Percentiles rank a stretch among this genome's conserved stretches.
Conservation (phyloP, 2,113 vertebrate species). For the Lasiurus cinereus region DNA sequence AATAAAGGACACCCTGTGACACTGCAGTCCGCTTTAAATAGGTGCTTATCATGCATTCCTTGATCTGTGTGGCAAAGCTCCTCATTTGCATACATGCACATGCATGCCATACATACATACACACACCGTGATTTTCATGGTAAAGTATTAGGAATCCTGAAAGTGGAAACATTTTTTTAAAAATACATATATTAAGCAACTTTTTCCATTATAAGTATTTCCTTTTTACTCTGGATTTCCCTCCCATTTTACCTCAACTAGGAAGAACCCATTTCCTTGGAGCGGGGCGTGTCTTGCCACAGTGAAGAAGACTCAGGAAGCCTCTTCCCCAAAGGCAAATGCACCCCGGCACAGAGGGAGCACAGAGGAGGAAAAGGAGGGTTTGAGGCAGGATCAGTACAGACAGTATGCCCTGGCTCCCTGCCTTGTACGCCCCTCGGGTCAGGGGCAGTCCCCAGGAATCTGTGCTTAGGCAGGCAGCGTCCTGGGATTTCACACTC, state of each 20-base stretch:
- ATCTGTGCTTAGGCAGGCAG: neutral
- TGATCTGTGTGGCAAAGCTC: neutral
- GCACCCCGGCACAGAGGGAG: neutral
- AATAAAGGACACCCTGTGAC: slow-evolving; percentile 22
- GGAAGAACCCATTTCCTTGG: neutral
- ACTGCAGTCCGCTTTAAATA: slow-evolving; percentile 33
- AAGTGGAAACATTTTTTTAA: slow-evolving; percentile 36
- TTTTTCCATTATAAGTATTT: slow-evolving; percentile 29
- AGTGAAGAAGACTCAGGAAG: neutral
- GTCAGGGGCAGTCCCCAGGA: neutral
- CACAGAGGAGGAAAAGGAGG: neutral
- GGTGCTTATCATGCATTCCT: neutral
- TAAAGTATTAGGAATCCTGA: neutral
- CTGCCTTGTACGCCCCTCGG: neutral
- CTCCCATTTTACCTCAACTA: neutral
- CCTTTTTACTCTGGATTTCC: neutral
- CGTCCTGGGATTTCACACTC: neutral
- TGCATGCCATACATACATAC: neutral
- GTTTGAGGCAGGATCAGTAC: neutral
- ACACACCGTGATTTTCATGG: neutral
- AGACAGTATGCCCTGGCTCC: neutral
- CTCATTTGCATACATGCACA: neutral
- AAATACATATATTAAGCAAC: neutral
- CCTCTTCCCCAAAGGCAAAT: neutral
- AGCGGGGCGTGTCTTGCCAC: neutral